Evolutionary conservation across 2,888 invertebrate species (phyloP).

Genomic region (Autographa pulchrina): DNA sequence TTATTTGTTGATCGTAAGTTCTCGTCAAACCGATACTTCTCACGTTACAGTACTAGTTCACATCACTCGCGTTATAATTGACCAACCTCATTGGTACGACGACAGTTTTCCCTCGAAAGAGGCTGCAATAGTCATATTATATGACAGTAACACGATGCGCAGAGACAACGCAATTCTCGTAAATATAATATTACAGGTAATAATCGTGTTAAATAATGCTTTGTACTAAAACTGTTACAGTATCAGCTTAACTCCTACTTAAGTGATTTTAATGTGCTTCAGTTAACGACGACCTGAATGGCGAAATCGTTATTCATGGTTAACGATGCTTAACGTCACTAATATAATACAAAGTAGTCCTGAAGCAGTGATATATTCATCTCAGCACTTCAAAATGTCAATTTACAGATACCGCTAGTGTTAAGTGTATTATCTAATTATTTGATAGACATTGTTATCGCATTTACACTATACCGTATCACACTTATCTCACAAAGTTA

Average conservation of each 20-base stretch:
- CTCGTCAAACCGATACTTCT: not conserved
- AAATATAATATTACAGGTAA: not conserved
- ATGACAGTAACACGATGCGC: constrained; percentile 1
- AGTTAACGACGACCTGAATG: not conserved
- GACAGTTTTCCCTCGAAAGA: not conserved
- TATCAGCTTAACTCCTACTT: too few species aligned
- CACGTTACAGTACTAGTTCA: not conserved
- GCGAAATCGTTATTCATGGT: not conserved
- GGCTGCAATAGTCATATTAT: not conserved
- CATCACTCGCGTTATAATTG: not conserved
- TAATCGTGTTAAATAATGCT: not conserved
- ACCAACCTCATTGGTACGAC: not conserved
- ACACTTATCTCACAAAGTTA: not conserved
- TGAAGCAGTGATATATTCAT: not conserved
- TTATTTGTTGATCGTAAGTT: not conserved
- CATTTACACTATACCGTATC: not conserved
- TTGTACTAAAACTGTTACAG: not conserved
- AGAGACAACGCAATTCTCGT: constrained; percentile 7
- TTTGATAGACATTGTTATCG: not conserved
- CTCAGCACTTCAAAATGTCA: not conserved
- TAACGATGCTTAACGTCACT: too few species aligned
- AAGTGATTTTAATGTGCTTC: too few species aligned
- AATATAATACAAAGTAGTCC: too few species aligned
- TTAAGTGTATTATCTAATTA: not conserved
- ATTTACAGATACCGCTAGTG: not conserved